Base-by-base conservation (phyloP, 2,797 vertebrate genomes). In the Sciaenops ocellatus region DNA sequence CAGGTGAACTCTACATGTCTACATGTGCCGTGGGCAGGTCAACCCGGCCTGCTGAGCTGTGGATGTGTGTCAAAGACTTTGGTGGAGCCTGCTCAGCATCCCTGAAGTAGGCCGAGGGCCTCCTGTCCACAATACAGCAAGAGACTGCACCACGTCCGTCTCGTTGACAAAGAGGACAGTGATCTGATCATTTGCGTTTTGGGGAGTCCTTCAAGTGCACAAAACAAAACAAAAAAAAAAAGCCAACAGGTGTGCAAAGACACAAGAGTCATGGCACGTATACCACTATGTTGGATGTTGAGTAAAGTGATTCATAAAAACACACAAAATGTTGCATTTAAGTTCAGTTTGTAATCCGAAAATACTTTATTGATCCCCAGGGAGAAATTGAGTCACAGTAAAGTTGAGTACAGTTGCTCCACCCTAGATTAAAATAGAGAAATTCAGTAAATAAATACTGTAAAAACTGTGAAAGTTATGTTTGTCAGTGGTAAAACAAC, bases 201-300 rank as follows among this genome's bases (percentile, higher is more conserved):
- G 41, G 48, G 28, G 24, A 42, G 70, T 69, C 38, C 46, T 57
- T 44, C 26, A 64, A 26, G 52, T n/a, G 17, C 60, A 57, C 9
- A 38, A 38, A 38, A n/a, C n/a, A 38, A 38, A 34, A 34, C 1
- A 34, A 34, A 7, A 7, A 34, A 3, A 47, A 16, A 6, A 13
- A 47, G 59, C 65, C 85, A 80, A 81, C 73, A 84, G 76, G 79
- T 90, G 73, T 44, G 66, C 38, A 57, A 11, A 9, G 44, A 38
- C 17, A 48, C 24, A 22, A 46, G n/a, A 28, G 16, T 15, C 24
- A n/a, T n/a, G 13, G 18, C 62, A n/a, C 6, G n/a, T 66, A 34
- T 5, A 3, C 24, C 16, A 10, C 41, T 15, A 3, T 50, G 26
- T 50, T 20, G 17, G 30, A 52, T 22, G 16, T 26, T 59, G 20